Percentiles rank a stretch among this genome's conserved stretches.
Evolutionary conservation across 2,888 invertebrate species (phyloP).

Genomic region (Neoaliturus tenellus): DNA sequence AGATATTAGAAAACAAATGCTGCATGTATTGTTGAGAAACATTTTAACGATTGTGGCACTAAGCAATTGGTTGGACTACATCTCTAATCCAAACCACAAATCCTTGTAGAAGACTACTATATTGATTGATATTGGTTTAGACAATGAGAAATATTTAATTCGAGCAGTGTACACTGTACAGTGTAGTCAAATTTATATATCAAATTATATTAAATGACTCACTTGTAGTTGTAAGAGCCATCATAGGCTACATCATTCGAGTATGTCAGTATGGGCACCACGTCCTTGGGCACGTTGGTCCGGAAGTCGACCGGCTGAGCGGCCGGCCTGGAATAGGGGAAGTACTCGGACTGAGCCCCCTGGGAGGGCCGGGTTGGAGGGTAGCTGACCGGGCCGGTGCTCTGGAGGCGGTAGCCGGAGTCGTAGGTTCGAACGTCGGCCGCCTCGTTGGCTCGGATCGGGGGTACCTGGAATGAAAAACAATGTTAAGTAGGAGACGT

Average conservation of each 20-base stretch:
- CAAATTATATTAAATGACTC: too few species aligned
- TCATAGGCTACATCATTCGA: conserved; percentile 63
- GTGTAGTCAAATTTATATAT: too few species aligned
- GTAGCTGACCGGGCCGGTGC: background rate
- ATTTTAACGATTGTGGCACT: too few species aligned
- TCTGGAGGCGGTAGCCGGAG: conserved; percentile 48
- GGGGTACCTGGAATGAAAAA: conserved; percentile 19
- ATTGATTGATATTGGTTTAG: too few species aligned
- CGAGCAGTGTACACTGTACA: too few species aligned
- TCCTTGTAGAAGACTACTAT: too few species aligned
- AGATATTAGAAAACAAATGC: too few species aligned
- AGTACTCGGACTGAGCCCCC: background rate
- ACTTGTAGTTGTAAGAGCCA: conserved; percentile 66
- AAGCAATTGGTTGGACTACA: too few species aligned
- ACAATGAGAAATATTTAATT: too few species aligned
- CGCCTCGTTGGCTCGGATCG: conserved; percentile 13
- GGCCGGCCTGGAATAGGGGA: background rate
- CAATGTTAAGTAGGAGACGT: background rate
- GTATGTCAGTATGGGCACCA: conserved; percentile 58
- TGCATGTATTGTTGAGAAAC: too few species aligned
- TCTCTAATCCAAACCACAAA: too few species aligned
- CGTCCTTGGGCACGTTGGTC: conserved; percentile 49
- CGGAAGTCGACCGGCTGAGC: background rate
- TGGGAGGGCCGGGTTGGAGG: background rate
- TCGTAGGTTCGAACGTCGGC: conserved; percentile 8